Evolutionary conservation across 2,888 invertebrate species (phyloP).

Genomic region (Alitta virens): DNA sequence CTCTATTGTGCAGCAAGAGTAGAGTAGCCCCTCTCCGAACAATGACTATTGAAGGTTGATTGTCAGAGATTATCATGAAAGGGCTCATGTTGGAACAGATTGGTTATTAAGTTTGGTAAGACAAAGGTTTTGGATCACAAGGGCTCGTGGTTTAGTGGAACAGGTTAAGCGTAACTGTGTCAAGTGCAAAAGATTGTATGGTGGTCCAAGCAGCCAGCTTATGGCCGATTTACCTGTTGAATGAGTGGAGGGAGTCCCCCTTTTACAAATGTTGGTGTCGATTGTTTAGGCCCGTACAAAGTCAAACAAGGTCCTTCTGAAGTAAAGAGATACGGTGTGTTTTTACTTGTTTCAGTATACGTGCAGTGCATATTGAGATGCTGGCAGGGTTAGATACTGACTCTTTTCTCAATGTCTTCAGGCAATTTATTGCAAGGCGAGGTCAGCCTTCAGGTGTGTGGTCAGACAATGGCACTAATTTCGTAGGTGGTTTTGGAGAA

Average conservation of each 20-base stretch:
- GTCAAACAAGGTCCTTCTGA: slow-evolving; percentile 33
- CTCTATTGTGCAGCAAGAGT: no score
- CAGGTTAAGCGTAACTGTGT: slow-evolving; percentile 16
- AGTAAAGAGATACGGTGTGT: slow-evolving; percentile 34
- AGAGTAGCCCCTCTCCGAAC: no score
- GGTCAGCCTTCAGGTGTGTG: background rate
- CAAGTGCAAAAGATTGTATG: slow-evolving; percentile 11
- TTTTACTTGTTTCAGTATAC: slow-evolving; percentile 15
- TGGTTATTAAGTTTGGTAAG: slow-evolving; percentile 29
- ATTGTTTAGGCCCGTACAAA: slow-evolving; percentile 37
- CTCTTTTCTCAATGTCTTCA: slow-evolving; percentile 2
- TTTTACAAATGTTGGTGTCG: slow-evolving; percentile 32
- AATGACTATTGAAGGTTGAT: no score
- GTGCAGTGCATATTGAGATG: slow-evolving; percentile 8
- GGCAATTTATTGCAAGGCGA: background rate
- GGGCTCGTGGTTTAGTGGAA: slow-evolving; percentile 2
- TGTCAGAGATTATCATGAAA: no score
- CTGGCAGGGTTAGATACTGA: slow-evolving; percentile 5
- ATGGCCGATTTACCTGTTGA: slow-evolving; percentile 32
- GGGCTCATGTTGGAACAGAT: slow-evolving; percentile 28
- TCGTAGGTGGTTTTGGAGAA: slow-evolving; percentile 15
- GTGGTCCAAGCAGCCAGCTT: slow-evolving; percentile 6
- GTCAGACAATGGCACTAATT: slow-evolving; percentile 11
- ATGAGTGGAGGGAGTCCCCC: slow-evolving; percentile 27
- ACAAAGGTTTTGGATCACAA: slow-evolving; percentile 19